Evolutionary conservation across 2,797 vertebrate genomes (phyloP).

Genomic region (Mus spretus): DNA sequence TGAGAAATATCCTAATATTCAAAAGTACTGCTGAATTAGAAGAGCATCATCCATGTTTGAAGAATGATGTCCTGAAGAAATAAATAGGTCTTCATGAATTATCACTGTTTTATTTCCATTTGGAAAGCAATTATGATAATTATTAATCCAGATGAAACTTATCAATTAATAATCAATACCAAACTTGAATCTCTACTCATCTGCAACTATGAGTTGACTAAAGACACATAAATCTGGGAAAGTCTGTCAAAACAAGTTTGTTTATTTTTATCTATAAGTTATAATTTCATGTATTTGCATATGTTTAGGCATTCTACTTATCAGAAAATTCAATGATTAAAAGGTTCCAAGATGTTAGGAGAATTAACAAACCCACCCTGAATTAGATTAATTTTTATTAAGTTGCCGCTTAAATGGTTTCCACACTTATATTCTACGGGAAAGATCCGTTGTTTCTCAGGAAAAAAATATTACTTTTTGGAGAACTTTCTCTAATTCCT

Average conservation of each 20-base stretch:
- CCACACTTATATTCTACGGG: background rate
- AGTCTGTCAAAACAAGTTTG: background rate
- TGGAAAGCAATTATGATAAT: background rate
- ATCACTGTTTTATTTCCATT: background rate
- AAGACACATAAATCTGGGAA: background rate
- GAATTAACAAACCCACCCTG: too few relatives aligned
- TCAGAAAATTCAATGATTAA: background rate
- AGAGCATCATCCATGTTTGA: background rate
- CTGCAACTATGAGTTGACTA: background rate
- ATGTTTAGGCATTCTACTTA: background rate
- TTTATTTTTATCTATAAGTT: background rate
- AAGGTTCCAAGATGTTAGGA: background rate
- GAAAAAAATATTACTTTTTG: background rate
- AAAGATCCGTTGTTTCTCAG: background rate
- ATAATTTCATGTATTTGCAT: background rate
- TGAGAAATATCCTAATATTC: background rate
- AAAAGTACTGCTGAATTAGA: background rate
- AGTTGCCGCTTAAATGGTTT: background rate
- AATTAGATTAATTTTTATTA: background rate
- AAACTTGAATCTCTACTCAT: background rate
- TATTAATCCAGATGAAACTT: background rate
- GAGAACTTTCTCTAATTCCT: background rate
- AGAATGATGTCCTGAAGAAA: background rate
- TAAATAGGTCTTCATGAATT: background rate
- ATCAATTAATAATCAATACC: background rate